Percentiles rank a stretch among this genome's conserved stretches.
These are phyloP conservation scores for Acomys russatus DNA, from an alignment of 2,797 vertebrate species.

Conservation along the genomic window DNA sequence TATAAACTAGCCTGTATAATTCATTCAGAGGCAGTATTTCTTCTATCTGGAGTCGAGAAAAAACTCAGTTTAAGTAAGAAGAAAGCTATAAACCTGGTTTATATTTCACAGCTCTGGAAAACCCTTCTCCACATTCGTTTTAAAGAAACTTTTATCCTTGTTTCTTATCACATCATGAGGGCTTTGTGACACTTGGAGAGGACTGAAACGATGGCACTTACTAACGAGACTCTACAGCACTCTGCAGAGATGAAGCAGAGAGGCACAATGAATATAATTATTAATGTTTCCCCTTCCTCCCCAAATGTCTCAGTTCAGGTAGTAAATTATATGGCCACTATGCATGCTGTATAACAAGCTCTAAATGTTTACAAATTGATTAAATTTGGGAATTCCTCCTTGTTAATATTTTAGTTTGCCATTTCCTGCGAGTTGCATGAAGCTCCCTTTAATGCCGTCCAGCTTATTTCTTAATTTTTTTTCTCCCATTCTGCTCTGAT, in stretches of 20 bases:
- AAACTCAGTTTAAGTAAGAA: neutral
- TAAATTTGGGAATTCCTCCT: conserved; percentile 7
- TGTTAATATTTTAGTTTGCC: conserved; percentile 62
- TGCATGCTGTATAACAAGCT: conserved; percentile 43
- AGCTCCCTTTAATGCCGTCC: conserved; percentile 10
- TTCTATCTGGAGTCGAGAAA: conserved; percentile 1
- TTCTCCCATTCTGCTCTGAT: conserved; percentile 43
- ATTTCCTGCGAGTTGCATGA: conserved; percentile 30
- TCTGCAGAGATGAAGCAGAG: neutral
- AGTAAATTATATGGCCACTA: conserved; percentile 16
- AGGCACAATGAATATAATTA: neutral
- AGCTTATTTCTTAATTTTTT: neutral
- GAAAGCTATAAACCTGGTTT: neutral
- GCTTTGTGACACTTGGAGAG: conserved; percentile 8
- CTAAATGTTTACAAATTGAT: conserved; percentile 65
- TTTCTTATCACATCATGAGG: conserved; percentile 22
- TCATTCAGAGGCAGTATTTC: neutral
- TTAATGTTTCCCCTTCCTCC: neutral
- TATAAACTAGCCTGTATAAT: neutral
- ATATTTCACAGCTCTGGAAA: neutral
- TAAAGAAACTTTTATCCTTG: neutral
- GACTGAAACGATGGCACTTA: conserved; percentile 34
- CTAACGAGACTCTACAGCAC: neutral
- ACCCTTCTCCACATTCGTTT: neutral
- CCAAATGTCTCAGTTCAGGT: conserved; percentile 29